Conservation (phyloP, 2,888 invertebrate species). For the Furcula furcula region DNA sequence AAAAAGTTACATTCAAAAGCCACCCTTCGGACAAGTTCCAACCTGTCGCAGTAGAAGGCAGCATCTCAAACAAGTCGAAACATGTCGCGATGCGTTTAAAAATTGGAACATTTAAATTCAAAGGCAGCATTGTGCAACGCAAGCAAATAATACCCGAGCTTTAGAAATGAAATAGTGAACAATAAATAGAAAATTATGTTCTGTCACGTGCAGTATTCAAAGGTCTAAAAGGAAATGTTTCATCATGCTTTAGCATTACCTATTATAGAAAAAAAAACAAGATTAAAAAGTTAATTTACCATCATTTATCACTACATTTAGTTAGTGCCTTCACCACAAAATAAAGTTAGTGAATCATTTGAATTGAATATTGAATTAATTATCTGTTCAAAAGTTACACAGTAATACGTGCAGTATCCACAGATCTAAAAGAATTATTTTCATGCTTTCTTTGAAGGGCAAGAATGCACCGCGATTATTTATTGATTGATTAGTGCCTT, state of each 20-base stretch:
- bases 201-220: conserved; percentile 47
- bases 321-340: too few species aligned
- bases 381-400: too few species aligned
- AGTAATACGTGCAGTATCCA: not conserved
- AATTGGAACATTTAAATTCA: conserved; percentile 17
- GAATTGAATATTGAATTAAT: too few species aligned
- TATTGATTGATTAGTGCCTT: too few species aligned
- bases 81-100: conserved; percentile 30
- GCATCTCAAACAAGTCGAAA: conserved; percentile 44
- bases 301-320: too few species aligned
- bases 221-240: too few species aligned
- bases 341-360: too few species aligned
- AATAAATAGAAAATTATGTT: conserved; percentile 31
- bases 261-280: too few species aligned
- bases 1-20: conserved; percentile 24
- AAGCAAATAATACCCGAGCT: conserved; percentile 17
- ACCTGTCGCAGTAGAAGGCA: conserved; percentile 52
- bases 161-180: conserved; percentile 27
- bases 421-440: not conserved
- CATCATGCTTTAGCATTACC: too few species aligned
- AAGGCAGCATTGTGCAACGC: conserved; percentile 36
- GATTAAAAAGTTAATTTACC: too few species aligned
- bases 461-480: too few species aligned
- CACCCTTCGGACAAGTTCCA: conserved; percentile 46
- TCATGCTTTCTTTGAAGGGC: not conserved